These are phyloP conservation scores for Myotis daubentonii DNA, from an alignment of 2,797 vertebrate species.

Conservation along the genomic window DNA sequence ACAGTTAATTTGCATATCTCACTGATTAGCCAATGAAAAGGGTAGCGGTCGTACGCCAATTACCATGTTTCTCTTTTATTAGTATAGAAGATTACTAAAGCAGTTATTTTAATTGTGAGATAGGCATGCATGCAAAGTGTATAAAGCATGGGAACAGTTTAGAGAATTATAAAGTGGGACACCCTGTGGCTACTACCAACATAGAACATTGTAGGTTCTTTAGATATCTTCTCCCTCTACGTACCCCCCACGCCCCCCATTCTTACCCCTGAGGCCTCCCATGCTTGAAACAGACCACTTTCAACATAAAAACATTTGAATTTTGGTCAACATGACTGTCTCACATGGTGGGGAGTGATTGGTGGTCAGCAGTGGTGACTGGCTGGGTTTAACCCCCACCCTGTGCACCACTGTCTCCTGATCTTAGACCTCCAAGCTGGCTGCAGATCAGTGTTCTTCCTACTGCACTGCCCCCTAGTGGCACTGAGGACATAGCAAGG, in stretches of 20 bases:
- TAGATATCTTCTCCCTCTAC: not conserved
- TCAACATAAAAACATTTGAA: not conserved
- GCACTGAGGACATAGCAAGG: not conserved
- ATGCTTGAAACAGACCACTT: not conserved
- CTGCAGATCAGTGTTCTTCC: not conserved
- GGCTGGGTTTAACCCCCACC: not conserved
- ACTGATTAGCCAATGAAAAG: too few species aligned
- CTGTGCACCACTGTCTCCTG: too few species aligned
- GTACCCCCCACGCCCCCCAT: fast-evolving
- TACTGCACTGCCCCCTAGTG: conserved; percentile 24
- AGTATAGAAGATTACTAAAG: not conserved
- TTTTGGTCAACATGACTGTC: not conserved
- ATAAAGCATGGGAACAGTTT: not conserved
- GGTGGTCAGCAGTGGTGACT: not conserved
- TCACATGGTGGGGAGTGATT: not conserved
- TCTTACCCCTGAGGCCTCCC: not conserved
- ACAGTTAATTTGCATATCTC: too few species aligned
- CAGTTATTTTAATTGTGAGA: not conserved
- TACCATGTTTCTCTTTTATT: too few species aligned
- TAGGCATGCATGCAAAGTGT: not conserved
- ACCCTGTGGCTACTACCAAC: not conserved
- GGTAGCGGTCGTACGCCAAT: too few species aligned
- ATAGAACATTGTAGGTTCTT: not conserved
- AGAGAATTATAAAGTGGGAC: not conserved
- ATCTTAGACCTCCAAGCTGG: fast-evolving